Base-by-base conservation (phyloP, 1,140 invertebrate species). In the Araneus ventricosus region DNA sequence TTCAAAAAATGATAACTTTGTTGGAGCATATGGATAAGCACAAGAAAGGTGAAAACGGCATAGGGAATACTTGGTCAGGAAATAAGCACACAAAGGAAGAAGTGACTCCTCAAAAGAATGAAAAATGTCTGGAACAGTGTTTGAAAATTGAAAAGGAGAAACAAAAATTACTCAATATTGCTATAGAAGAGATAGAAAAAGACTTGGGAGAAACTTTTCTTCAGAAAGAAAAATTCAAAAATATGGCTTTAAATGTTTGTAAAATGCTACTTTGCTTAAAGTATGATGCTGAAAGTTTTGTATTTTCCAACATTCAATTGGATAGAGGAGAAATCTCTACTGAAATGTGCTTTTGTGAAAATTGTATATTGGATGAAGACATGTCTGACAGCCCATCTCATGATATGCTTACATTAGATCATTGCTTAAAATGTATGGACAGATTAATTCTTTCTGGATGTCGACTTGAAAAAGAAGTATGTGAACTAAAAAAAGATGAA, bases 261-360 rank as follows among this genome's bases (percentile, higher is more conserved):
- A 59, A 87, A 14, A 10, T 87, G 27, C 24, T 87, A 22, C 2
- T 27, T 22, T 37, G 6, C 7, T 61, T 87, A 2, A 87, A 63
- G 27, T 24, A 24, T 7, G 30, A 45, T 87, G 10, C 2, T 37
- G 34, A 34, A 14, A 24, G 0, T 27, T 24, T 24, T 37, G 27
- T 8, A 37, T 87, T 87, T 52, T 52, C 80, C 14, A 63, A 59
- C 6, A 24, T 61, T 1, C 37, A 14, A 1, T 22, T 59, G 1
- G 22, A 34, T n/a, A 22, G 6, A 22, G 85, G 37, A 61, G 34
- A 17, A 30, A 22, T 37, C 30, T 22, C 1, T 87, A 57, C 4
- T 87, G 85, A 87, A 7, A 45, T 8, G 37, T 87, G 85, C 52
- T 87, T 61, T 87, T 87, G 85, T 87, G 57, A 87, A 27, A 37